A percentile compares a stretch with the other conserved stretches of the same genome.
Conservation (phyloP, 2,888 invertebrate species). For the Plebejus anna region DNA sequence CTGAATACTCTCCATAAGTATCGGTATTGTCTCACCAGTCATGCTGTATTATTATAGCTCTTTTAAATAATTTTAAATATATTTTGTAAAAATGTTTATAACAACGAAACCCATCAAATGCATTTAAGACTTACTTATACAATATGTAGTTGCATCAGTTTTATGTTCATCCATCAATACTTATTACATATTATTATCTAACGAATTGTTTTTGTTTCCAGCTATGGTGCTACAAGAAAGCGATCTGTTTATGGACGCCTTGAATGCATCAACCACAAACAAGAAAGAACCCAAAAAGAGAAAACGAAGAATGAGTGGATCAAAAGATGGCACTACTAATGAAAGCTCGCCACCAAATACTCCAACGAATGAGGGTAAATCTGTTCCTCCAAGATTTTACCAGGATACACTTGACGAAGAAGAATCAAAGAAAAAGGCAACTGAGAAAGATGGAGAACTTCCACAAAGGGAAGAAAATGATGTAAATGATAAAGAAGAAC, state of each 20-base stretch:
- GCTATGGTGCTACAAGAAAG: constrained; percentile 91
- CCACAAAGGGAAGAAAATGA: constrained; percentile 42
- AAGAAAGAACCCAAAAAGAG: constrained; percentile 88
- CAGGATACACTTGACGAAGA: constrained; percentile 92
- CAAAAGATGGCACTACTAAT: constrained; percentile 81
- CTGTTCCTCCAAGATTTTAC: constrained; percentile 89
- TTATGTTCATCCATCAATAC: background rate
- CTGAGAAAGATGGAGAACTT: constrained; percentile 45
- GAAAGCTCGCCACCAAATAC: constrained; percentile 79
- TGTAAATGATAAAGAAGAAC: constrained; percentile 53
- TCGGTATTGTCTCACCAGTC: too few relatives aligned
- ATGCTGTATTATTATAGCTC: background rate
- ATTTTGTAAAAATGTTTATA: background rate
- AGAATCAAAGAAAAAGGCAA: constrained; percentile 75
- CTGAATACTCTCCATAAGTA: too few relatives aligned
- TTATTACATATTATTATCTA: background rate
- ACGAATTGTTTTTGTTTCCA: constrained; percentile 56
- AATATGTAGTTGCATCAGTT: background rate
- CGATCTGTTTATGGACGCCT: constrained; percentile 95
- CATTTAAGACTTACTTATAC: constrained; percentile 37
- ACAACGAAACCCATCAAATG: constrained; percentile 34
- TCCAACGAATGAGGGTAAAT: constrained; percentile 72
- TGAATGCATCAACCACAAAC: constrained; percentile 87
- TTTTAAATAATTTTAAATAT: background rate
- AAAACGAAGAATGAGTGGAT: constrained; percentile 85